Evolutionary conservation across 2,888 invertebrate genomes (phyloP).

Genomic region (Nomada goodeniana): DNA sequence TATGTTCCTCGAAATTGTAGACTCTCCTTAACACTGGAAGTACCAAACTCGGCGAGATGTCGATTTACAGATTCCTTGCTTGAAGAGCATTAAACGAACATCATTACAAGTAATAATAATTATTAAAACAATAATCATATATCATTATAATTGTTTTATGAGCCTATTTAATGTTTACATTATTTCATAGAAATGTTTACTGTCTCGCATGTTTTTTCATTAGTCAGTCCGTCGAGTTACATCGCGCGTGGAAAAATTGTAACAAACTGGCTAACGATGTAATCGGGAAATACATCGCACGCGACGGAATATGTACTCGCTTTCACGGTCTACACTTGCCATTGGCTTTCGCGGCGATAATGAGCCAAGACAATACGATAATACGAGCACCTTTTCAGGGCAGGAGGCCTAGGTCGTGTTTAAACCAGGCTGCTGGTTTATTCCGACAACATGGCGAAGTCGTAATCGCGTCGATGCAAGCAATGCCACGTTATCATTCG

Average conservation of each 20-base stretch:
- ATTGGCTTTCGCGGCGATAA: constrained; percentile 43
- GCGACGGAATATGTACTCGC: constrained; percentile 28
- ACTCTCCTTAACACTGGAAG: too few species aligned
- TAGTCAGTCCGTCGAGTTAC: too few species aligned
- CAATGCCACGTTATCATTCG: constrained; percentile 66
- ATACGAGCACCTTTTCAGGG: constrained; percentile 72
- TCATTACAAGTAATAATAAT: too few species aligned
- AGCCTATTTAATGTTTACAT: too few species aligned
- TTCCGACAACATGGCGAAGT: constrained; percentile 75
- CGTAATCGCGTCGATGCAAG: constrained; percentile 59
- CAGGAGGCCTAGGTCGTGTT: constrained; percentile 78
- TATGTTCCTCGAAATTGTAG: too few species aligned
- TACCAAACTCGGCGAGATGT: too few species aligned
- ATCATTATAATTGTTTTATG: too few species aligned
- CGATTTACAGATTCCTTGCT: too few species aligned
- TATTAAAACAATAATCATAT: too few species aligned
- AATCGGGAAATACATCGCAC: constrained; percentile 22
- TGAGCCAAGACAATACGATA: constrained; percentile 35
- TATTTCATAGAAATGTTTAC: too few species aligned
- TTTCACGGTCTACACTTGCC: constrained; percentile 46
- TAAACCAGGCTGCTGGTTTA: constrained; percentile 72
- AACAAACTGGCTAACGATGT: background rate
- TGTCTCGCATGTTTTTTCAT: too few species aligned
- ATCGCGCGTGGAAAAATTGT: background rate
- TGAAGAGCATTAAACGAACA: too few species aligned